phyloP scores from a whole-genome alignment of 2,797 vertebrate species.

The Aplochiton taeniatus region DNA sequence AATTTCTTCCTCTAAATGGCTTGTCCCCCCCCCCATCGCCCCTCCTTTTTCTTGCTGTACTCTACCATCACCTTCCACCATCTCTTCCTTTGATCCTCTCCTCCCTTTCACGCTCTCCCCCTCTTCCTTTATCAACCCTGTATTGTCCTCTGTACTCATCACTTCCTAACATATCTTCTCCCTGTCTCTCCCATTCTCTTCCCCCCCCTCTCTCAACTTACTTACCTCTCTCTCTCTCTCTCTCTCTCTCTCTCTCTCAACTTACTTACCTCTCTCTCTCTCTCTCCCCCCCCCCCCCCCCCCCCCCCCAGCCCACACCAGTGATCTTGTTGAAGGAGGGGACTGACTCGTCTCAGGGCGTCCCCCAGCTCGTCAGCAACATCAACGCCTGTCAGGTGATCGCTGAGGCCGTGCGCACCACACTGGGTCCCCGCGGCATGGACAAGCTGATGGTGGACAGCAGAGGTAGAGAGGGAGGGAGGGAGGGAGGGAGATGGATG shows the following conservation, averaged over 20 bases:
- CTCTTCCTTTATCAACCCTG: not conserved
- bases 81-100: not conserved
- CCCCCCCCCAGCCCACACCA: constrained; percentile 68
- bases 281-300: not conserved
- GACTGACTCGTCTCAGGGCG: constrained; percentile 93
- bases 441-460: constrained; percentile 96
- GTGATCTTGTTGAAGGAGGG: constrained; percentile 92
- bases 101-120: not conserved
- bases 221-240: too few relatives aligned
- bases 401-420: constrained; percentile 93
- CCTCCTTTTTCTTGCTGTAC: not conserved
- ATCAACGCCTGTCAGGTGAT: constrained; percentile 98
- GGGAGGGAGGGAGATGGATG: not conserved
- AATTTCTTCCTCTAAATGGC: not conserved
- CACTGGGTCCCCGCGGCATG: constrained; percentile 96
- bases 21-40: not conserved
- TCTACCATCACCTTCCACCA: not conserved
- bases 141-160: not conserved
- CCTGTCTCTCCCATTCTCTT: not conserved
- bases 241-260: not conserved
- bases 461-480: constrained; percentile 70
- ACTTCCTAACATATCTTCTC: not conserved
- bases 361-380: constrained; percentile 96
- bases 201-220: too few relatives aligned
- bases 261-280: not conserved